A percentile compares a stretch with the other conserved stretches of the same genome.
phyloP scores from a whole-genome alignment of 2,888 invertebrate species.

The Ephialtes manifestator region DNA sequence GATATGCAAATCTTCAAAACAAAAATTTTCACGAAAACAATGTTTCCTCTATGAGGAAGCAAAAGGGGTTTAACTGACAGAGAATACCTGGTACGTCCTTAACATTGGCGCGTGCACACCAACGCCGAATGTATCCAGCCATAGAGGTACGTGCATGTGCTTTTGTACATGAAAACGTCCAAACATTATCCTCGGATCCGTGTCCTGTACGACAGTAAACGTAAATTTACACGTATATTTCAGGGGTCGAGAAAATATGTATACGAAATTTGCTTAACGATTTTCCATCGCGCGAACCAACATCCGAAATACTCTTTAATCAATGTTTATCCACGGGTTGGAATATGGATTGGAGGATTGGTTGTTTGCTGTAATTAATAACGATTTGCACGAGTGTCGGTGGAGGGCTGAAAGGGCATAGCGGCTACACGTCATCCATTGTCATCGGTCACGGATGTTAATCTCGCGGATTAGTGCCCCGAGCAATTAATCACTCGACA shows the following conservation, averaged over 20 bases:
- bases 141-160: neutral
- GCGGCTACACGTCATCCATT: constrained; percentile 25
- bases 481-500: constrained; percentile 37
- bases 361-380: constrained; percentile 41
- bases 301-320: constrained; percentile 42
- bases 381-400: constrained; percentile 27
- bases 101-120: neutral
- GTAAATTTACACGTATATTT: neutral
- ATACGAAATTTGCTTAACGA: constrained; percentile 56
- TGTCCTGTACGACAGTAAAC: constrained; percentile 3
- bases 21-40: too few relatives aligned
- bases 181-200: constrained; percentile 39
- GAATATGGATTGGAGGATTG: constrained; percentile 24
- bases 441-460: constrained; percentile 47
- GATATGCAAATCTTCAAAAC: too few relatives aligned
- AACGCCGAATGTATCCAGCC: constrained; percentile 11
- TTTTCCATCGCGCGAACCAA: constrained; percentile 51
- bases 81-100: constrained; percentile 1
- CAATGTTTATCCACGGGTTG: constrained; percentile 37
- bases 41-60: too few relatives aligned
- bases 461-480: constrained; percentile 24
- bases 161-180: constrained; percentile 38
- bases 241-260: constrained; percentile 15
- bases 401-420: neutral
- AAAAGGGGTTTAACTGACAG: neutral